A percentile compares a stretch with the other conserved stretches of the same genome.
Conservation (phyloP, 2,888 invertebrate species). For the Megamerina dolium region DNA sequence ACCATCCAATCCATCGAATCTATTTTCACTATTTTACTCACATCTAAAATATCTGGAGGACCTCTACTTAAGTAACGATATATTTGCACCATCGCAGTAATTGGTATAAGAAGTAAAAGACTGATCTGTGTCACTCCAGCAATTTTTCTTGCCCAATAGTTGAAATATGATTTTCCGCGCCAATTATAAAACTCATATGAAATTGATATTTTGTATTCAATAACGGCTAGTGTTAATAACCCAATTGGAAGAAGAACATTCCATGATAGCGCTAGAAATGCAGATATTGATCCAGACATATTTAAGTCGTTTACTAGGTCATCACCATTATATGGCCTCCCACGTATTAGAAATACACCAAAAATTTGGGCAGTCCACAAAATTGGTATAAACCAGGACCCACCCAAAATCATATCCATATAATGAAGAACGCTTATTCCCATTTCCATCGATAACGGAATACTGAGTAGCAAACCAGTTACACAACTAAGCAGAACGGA, state of each 20-base stretch:
- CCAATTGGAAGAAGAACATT: conserved; percentile 79
- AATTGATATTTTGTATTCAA: conserved; percentile 66
- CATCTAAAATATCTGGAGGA: conserved; percentile 81
- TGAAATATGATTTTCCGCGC: conserved; percentile 69
- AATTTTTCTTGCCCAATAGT: conserved; percentile 70
- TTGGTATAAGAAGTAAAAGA: conserved; percentile 65
- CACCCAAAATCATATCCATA: conserved; percentile 76
- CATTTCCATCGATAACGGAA: conserved; percentile 79
- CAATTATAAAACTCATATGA: conserved; percentile 64
- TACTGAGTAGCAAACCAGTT: conserved; percentile 73
- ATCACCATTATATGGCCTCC: conserved; percentile 74
- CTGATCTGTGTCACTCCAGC: conserved; percentile 72
- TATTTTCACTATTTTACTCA: conserved; percentile 49
- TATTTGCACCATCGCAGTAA: conserved; percentile 55
- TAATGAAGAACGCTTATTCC: conserved; percentile 79
- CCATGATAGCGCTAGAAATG: conserved; percentile 77
- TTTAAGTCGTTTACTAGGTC: conserved; percentile 46
- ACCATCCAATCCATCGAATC: neutral
- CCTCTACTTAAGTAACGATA: conserved; percentile 74
- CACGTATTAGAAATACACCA: conserved; percentile 81
- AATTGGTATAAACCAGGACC: conserved; percentile 81
- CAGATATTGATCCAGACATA: conserved; percentile 55
- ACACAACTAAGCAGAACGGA: conserved; percentile 72
- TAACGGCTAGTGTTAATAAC: conserved; percentile 65
- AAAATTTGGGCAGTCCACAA: conserved; percentile 69